phyloP scores from a whole-genome alignment of 2,113 vertebrate genomes.

The Elephas maximus region DNA sequence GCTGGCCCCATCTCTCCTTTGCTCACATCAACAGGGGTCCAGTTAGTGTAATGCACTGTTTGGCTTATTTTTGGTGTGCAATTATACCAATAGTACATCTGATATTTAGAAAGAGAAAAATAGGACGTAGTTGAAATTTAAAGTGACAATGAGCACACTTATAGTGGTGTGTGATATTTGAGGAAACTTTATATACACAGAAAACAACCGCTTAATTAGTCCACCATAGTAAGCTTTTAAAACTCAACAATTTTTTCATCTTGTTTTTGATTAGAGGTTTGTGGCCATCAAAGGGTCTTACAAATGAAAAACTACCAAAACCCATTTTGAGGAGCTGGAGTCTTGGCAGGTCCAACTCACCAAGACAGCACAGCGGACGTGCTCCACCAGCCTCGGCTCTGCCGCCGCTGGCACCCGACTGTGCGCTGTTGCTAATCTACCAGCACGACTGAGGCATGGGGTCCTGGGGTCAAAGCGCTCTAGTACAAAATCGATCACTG shows the following conservation, averaged over 20 bases:
- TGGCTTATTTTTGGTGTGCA: constrained; percentile 88
- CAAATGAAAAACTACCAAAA: constrained; percentile 78
- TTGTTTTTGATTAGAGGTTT: constrained; percentile 69
- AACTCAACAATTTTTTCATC: constrained; percentile 41
- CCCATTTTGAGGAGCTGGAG: constrained; percentile 72
- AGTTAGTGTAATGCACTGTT: constrained; percentile 87
- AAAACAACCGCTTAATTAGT: constrained; percentile 77
- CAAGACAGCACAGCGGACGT: background rate
- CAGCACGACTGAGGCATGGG: constrained; percentile 76
- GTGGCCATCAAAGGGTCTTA: constrained; percentile 74
- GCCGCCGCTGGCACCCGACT: background rate
- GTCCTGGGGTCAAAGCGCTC: constrained; percentile 77
- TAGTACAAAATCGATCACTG: constrained; percentile 82
- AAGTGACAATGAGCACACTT: constrained; percentile 86
- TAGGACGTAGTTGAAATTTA: constrained; percentile 81
- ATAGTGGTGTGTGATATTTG: background rate
- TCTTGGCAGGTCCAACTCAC: constrained; percentile 68
- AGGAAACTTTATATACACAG: constrained; percentile 66
- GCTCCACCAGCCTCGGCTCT: constrained; percentile 46
- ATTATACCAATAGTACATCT: constrained; percentile 86
- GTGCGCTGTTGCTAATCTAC: constrained; percentile 60
- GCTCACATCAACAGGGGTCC: constrained; percentile 56
- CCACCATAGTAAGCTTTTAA: constrained; percentile 61
- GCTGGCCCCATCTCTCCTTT: background rate
- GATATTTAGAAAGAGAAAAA: constrained; percentile 72